Evolutionary conservation across 2,888 invertebrate species (phyloP).

Genomic region (Cerastis rubricosa): DNA sequence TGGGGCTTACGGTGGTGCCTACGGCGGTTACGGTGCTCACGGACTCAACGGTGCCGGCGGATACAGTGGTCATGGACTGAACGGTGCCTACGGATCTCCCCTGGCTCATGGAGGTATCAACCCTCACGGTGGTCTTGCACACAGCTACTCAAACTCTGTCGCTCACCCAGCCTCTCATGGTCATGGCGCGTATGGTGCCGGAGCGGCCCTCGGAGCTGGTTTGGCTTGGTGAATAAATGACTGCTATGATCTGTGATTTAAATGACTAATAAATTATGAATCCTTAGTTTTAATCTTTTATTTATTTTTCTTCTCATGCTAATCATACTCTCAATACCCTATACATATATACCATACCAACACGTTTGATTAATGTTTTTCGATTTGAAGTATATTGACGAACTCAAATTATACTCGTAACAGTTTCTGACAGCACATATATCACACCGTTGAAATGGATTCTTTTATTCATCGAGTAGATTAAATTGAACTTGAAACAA

Average conservation of each 20-base stretch:
- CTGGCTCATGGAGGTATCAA: slow-evolving; percentile 44
- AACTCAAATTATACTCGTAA: slow-evolving; percentile 8
- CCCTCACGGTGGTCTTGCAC: slow-evolving; percentile 62
- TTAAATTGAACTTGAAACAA: slow-evolving; percentile 7
- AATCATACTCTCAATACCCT: not conserved
- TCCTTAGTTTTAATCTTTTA: slow-evolving; percentile 26
- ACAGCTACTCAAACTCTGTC: slow-evolving; percentile 60
- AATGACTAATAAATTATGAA: slow-evolving; percentile 60
- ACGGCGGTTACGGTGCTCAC: slow-evolving; percentile 39
- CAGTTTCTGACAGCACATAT: slow-evolving; percentile 21
- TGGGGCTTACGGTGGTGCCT: slow-evolving; percentile 52
- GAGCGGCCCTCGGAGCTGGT: slow-evolving; percentile 41
- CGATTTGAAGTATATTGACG: slow-evolving; percentile 7
- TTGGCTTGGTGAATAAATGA: slow-evolving; percentile 60
- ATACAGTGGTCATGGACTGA: slow-evolving; percentile 19
- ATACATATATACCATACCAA: not conserved
- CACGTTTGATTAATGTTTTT: slow-evolving; percentile 30
- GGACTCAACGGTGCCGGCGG: slow-evolving; percentile 14
- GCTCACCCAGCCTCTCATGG: slow-evolving; percentile 51
- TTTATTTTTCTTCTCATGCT: slow-evolving; percentile 15
- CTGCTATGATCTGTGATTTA: slow-evolving; percentile 64
- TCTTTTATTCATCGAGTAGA: not conserved
- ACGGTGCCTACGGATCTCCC: slow-evolving; percentile 55
- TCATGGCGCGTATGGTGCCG: slow-evolving; percentile 59
- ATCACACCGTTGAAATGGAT: slow-evolving; percentile 7